Conservation (phyloP, 1,140 invertebrate species). For the Drosophila insularis region DNA sequence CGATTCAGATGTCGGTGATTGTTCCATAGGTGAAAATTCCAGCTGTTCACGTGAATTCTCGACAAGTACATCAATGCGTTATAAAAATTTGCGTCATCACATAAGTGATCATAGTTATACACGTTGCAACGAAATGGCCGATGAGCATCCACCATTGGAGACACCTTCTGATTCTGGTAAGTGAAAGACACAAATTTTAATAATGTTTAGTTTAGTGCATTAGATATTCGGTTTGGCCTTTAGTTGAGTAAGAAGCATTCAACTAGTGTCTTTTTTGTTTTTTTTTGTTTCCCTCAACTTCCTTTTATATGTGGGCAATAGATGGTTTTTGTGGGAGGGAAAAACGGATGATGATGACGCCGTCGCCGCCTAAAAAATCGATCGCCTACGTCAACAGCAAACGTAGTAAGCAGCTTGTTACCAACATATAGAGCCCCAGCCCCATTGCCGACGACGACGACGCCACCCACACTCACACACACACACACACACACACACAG, state of each 20-base stretch:
- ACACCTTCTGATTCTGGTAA: conserved; percentile 94
- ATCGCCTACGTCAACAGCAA: conserved; percentile 79
- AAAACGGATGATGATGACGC: conserved; percentile 18
- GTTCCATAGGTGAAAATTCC: conserved; percentile 30
- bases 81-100: conserved; percentile 51
- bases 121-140: conserved; percentile 83
- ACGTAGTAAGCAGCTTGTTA: conserved; percentile 72
- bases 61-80: neutral
- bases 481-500: conserved; percentile 21
- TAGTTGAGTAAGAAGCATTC: conserved; percentile 32
- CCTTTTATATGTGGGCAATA: conserved; percentile 25
- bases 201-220: neutral
- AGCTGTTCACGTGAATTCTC: conserved; percentile 14
- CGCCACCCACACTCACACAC: conserved; percentile 23
- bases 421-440: neutral
- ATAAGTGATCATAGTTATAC: conserved; percentile 89
- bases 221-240: neutral
- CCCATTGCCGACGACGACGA: neutral
- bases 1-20: conserved; percentile 71
- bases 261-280: conserved; percentile 49
- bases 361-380: conserved; percentile 53
- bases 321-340: conserved; percentile 25
- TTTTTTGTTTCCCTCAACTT: conserved; percentile 16
- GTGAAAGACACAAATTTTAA: conserved; percentile 70
- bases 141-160: conserved; percentile 81